A percentile compares a stretch with the other conserved stretches of the same genome.
Evolutionary conservation across 2,113 vertebrate species (phyloP).

Genomic region (Clarias macrocephalus): DNA sequence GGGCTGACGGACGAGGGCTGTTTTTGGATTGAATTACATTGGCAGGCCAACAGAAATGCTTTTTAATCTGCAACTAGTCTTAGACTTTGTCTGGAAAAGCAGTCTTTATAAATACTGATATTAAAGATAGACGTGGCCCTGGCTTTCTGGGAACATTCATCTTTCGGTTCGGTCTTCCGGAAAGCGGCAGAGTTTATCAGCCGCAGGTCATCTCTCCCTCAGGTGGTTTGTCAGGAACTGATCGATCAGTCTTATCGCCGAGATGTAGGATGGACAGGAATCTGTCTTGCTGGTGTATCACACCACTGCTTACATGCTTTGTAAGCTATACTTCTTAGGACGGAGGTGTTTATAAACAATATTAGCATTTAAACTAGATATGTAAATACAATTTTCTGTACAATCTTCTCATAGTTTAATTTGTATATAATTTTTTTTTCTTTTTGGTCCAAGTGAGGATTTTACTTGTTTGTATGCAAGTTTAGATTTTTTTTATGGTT

Average conservation of each 20-base stretch:
- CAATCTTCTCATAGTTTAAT: neutral
- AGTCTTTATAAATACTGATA: neutral
- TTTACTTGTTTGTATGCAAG: conserved; percentile 37
- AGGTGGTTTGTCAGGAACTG: conserved; percentile 56
- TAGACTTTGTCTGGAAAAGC: conserved; percentile 19
- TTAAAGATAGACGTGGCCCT: conserved; percentile 12
- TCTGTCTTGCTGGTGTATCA: conserved; percentile 24
- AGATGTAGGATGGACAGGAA: conserved; percentile 58
- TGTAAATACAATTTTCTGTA: neutral
- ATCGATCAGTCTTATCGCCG: conserved; percentile 71
- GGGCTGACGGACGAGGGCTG: conserved; percentile 6
- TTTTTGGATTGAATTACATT: conserved; percentile 24
- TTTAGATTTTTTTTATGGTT: conserved; percentile 32
- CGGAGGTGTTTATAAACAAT: neutral
- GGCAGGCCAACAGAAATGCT: conserved; percentile 10
- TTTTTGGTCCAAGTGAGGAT: neutral
- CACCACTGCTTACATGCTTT: conserved; percentile 2
- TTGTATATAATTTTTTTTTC: neutral
- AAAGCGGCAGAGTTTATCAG: conserved; percentile 64
- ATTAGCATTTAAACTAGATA: neutral
- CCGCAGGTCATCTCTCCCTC: conserved; percentile 58
- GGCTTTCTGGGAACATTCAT: conserved; percentile 52
- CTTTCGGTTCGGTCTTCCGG: conserved; percentile 60
- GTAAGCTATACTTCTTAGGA: conserved; percentile 26
- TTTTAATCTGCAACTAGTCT: conserved; percentile 5